Evolutionary conservation across 2,888 invertebrate genomes (phyloP).

Genomic region (Thymelicus lineola): DNA sequence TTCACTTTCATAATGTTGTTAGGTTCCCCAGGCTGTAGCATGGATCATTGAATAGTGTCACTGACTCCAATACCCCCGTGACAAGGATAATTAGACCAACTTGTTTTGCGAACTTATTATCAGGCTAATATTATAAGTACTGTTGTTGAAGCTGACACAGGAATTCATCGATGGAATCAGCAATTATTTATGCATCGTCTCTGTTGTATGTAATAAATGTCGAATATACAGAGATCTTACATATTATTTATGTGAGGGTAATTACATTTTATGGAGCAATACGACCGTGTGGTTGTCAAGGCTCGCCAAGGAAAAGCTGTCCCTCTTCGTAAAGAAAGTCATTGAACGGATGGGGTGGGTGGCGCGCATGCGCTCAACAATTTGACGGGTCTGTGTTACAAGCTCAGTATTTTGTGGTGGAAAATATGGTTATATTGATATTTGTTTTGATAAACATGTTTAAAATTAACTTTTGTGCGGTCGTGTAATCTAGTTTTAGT

Average conservation of each 20-base stretch:
- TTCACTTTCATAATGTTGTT: too few species aligned
- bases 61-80: neutral
- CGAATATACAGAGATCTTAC: neutral
- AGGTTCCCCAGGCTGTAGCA: too few species aligned
- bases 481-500: neutral
- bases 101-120: neutral
- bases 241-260: neutral
- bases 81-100: neutral
- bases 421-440: slow-evolving; percentile 22
- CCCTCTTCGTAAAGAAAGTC: slow-evolving; percentile 60
- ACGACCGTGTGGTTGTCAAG: slow-evolving; percentile 37
- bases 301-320: slow-evolving; percentile 48
- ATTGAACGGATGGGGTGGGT: slow-evolving; percentile 74
- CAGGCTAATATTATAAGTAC: too few species aligned
- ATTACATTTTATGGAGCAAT: neutral
- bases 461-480: neutral
- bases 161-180: too few species aligned
- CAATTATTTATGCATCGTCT: too few species aligned
- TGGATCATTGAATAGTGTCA: neutral
- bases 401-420: slow-evolving; percentile 23
- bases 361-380: slow-evolving; percentile 68
- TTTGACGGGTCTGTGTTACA: slow-evolving; percentile 48
- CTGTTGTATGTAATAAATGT: too few species aligned
- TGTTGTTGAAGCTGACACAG: too few species aligned
- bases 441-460: neutral